phyloP scores from a whole-genome alignment of 2,113 vertebrate species.

The Meleagris gallopavo region DNA sequence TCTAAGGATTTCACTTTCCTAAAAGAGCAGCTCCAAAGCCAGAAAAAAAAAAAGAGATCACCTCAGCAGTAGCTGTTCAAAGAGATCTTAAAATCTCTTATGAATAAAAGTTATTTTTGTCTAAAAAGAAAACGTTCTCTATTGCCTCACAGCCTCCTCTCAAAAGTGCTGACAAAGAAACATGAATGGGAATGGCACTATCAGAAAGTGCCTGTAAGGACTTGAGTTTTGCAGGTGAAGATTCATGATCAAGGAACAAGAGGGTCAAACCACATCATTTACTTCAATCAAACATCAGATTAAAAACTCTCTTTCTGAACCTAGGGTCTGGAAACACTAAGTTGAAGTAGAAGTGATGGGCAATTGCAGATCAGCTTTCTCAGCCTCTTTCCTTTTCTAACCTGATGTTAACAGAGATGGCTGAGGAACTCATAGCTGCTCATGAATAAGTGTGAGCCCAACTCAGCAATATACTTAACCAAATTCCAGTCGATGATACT shows the following conservation, averaged over 20 bases:
- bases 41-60: neutral
- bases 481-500: neutral
- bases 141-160: slow-evolving; percentile 44
- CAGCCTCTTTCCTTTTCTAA: neutral
- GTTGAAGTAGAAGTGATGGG: neutral
- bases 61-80: slow-evolving; percentile 49
- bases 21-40: neutral
- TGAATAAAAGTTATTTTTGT: slow-evolving; percentile 59
- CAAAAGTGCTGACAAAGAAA: slow-evolving; percentile 58
- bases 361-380: neutral
- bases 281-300: neutral
- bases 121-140: slow-evolving; percentile 30
- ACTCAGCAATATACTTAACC: neutral
- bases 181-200: neutral
- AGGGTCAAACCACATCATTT: neutral
- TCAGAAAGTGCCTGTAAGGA: slow-evolving; percentile 9
- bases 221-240: neutral
- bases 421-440: rapidly evolving
- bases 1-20: slow-evolving; percentile 10
- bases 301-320: slow-evolving; percentile 40
- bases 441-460: neutral
- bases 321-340: neutral
- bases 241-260: neutral
- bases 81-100: slow-evolving; percentile 47
- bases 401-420: neutral